These are phyloP conservation scores for Morelia viridis DNA, from an alignment of 2,797 vertebrate genomes.

Conservation along the genomic window DNA sequence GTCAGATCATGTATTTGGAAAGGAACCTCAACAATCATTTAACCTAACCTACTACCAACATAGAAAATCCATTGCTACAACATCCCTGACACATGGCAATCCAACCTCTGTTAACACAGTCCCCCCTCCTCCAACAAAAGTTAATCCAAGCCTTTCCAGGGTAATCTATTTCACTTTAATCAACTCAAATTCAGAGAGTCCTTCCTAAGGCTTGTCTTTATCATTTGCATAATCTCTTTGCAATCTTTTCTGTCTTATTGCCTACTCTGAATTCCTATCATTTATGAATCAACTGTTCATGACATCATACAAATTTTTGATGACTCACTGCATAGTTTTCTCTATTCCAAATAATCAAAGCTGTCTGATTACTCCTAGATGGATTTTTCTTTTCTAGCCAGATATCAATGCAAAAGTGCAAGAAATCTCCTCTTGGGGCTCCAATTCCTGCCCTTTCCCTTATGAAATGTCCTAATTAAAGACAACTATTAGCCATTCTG, in stretches of 20 bases:
- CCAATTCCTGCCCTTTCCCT: neutral
- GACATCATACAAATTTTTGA: neutral
- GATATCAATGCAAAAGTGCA: neutral
- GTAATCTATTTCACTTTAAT: neutral
- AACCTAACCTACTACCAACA: neutral
- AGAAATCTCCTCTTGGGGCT: neutral
- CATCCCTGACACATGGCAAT: neutral
- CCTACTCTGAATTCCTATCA: neutral
- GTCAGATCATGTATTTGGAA: neutral
- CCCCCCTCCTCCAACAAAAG: neutral
- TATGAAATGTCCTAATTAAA: slow-evolving; percentile 51
- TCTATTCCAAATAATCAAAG: neutral
- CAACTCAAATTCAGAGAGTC: neutral
- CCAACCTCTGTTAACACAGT: neutral
- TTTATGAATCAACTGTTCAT: neutral
- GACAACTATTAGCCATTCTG: slow-evolving; percentile 39
- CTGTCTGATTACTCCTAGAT: neutral
- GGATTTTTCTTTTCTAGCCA: neutral
- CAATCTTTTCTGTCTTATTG: neutral
- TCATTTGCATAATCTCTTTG: neutral
- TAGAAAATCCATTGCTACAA: neutral
- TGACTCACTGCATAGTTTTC: neutral
- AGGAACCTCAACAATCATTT: neutral
- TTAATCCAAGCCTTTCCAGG: neutral
- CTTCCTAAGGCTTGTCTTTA: neutral